Evolutionary conservation across 2,888 invertebrate genomes (phyloP).

Genomic region (Biston stratarius): DNA sequence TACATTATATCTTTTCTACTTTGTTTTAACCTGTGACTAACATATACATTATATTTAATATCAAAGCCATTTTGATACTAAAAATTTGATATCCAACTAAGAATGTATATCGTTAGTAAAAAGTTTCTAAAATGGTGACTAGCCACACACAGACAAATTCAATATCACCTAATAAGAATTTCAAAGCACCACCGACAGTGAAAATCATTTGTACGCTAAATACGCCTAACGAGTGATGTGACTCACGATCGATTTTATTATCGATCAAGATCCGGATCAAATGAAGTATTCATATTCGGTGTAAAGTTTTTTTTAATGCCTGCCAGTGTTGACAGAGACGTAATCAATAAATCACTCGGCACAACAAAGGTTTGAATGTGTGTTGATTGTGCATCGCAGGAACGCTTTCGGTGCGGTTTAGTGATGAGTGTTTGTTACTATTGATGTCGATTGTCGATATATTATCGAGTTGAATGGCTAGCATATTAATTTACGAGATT

Average conservation of each 20-base stretch:
- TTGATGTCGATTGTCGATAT: conserved; percentile 31
- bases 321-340: conserved; percentile 84
- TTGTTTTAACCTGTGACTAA: too few relatives aligned
- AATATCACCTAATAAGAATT: conserved; percentile 44
- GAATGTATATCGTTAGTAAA: background rate
- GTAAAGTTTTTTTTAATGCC: conserved; percentile 66
- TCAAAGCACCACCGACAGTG: conserved; percentile 59
- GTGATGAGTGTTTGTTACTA: conserved; percentile 55
- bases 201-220: conserved; percentile 81
- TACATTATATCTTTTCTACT: too few relatives aligned
- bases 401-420: conserved; percentile 76
- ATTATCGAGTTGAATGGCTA: background rate
- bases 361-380: conserved; percentile 84
- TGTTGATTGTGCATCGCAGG: conserved; percentile 85
- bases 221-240: conserved; percentile 83
- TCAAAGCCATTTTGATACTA: too few relatives aligned
- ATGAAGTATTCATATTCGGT: conserved; percentile 82
- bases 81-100: too few relatives aligned
- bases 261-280: conserved; percentile 86
- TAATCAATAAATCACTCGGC: conserved; percentile 85
- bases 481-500: too few relatives aligned
- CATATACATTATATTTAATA: too few relatives aligned
- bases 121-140: background rate
- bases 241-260: conserved; percentile 77
- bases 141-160: conserved; percentile 34